phyloP scores from a whole-genome alignment of 1,140 invertebrate genomes.

The Holcopasites calliopsidis region DNA sequence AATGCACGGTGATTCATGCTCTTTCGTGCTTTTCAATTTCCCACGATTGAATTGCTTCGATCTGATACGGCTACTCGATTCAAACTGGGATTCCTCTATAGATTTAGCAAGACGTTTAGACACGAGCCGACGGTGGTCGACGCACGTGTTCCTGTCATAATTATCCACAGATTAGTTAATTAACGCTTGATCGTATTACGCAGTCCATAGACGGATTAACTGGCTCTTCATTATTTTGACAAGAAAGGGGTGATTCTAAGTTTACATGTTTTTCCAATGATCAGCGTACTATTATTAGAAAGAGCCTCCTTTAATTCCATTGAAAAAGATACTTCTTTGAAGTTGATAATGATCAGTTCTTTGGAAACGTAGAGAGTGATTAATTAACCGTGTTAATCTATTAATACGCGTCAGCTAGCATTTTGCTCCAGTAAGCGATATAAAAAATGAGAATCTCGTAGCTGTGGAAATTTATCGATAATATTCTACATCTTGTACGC shows the following conservation, averaged over 20 bases:
- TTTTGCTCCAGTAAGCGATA: slow-evolving; percentile 20
- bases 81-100: background rate
- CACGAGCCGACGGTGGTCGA: too few relatives aligned
- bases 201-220: too few relatives aligned
- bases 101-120: slow-evolving; percentile 9
- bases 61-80: slow-evolving; percentile 39
- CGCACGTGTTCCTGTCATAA: background rate
- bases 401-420: slow-evolving; percentile 17
- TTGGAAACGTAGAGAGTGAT: background rate
- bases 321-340: too few relatives aligned
- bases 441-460: slow-evolving; percentile 5
- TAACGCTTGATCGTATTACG: too few relatives aligned
- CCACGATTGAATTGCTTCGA: slow-evolving; percentile 41
- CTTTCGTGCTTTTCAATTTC: slow-evolving; percentile 45
- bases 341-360: background rate
- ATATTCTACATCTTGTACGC: slow-evolving; percentile 19
- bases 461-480: slow-evolving; percentile 11
- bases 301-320: too few relatives aligned
- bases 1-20: slow-evolving; percentile 45
- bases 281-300: too few relatives aligned
- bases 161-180: too few relatives aligned
- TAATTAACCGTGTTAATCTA: slow-evolving; percentile 21
- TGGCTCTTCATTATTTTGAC: too few relatives aligned
- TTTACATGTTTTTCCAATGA: too few relatives aligned
- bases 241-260: too few relatives aligned